These are phyloP conservation scores for Urocynchramus pylzowi DNA, from an alignment of 2,113 vertebrate species.

Conservation along the genomic window DNA sequence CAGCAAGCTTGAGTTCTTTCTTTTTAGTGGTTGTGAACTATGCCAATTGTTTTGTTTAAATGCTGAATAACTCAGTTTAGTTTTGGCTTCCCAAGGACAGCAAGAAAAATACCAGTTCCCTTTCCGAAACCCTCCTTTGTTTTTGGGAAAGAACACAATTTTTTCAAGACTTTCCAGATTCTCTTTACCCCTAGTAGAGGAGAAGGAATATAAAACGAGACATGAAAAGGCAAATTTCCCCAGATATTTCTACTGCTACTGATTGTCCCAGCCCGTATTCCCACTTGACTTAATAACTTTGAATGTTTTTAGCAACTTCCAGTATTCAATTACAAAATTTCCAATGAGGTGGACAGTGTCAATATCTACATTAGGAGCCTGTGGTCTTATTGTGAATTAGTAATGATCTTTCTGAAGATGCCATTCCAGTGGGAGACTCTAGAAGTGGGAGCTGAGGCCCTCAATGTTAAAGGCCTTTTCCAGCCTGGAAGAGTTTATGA, in stretches of 20 bases:
- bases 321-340: neutral
- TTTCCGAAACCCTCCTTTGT: neutral
- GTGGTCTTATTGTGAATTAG: neutral
- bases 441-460: neutral
- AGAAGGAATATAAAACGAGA: neutral
- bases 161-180: neutral
- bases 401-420: neutral
- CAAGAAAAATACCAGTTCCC: neutral
- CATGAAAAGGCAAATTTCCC: neutral
- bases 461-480: neutral
- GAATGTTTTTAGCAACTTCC: neutral
- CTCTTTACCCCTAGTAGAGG: neutral
- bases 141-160: neutral
- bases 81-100: neutral
- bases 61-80: conserved; percentile 30
- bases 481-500: neutral
- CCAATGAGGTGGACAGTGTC: neutral
- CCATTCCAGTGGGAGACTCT: neutral
- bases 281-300: neutral
- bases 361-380: neutral
- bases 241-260: neutral
- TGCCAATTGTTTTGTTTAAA: neutral
- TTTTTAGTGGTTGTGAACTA: conserved; percentile 23
- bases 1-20: neutral
- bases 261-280: neutral